Evolutionary conservation across 1,140 invertebrate species (phyloP), one percentile per base, ranked within the genome.

Genomic region (Conus ventricosus): DNA sequence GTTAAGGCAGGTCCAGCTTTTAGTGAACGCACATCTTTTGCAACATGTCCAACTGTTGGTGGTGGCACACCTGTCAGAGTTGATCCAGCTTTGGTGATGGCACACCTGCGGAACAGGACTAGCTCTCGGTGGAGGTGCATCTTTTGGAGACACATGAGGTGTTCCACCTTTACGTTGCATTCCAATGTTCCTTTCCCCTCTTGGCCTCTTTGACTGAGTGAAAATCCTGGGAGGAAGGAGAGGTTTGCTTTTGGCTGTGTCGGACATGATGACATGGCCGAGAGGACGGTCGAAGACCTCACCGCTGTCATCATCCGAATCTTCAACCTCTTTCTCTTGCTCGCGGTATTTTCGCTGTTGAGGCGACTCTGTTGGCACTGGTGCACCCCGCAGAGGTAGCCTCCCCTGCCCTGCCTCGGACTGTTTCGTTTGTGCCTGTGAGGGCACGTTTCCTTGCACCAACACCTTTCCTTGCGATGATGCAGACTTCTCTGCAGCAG

Each of bases 271-370:
- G 7, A 8, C 20, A 5, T 53, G 78, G 13, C 78, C 78, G 15
- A 80, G 78, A 51, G 78, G 78, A 8, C 78, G 78, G 13, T 80
- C 78, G 39, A 80, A 80, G 25, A 80, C 20, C 8, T n/a, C 27
- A 5, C 78, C 78, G 20, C 27, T 39, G 27, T 80, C 27, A 8
- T 39, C 27, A 5, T 39, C 51, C 27, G 27, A n/a, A 7, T 80
- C 78, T 11, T n/a, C 67, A 20, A 7, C 17, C 11, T 11, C 60
- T 7, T 20, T n/a, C 67, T 71, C 67, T n/a, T 71, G 67, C 23
- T 71, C 67, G 20, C 67, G 67, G 67, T 71, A 71, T n/a, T 71
- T 71, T 71, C 67, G 67, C 67, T 71, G 67, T 23, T 71, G 67
- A 23, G 67, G 67, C 1, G 67, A 71, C 67, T 71, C 67, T n/a